Base-by-base conservation (phyloP, 2,888 invertebrate genomes). In the Ochlodes sylvanus region DNA sequence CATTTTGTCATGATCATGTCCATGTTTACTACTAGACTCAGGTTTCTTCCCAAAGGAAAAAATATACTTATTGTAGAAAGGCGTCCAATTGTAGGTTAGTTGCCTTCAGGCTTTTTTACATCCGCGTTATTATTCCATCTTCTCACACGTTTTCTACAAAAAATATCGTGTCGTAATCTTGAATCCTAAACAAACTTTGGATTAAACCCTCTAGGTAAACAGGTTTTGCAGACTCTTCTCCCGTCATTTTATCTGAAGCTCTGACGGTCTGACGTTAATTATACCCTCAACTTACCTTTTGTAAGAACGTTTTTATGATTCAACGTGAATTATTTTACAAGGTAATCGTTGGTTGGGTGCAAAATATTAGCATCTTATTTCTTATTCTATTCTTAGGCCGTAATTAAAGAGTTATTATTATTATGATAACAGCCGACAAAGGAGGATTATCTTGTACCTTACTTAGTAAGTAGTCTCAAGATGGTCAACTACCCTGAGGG, bases 201-300 rank as follows among this genome's bases (percentile, higher is more conserved):
- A 19, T 32, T 32, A 56, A 55, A 44, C 44, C 44, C 19, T 34
- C n/a, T 14, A 44, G 32, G n/a, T 19, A 55, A 64, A 44, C 34
- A 56, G 64, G 56, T 64, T 64, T 64, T 64, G 64, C 60, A 58
- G 58, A 42, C 55, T 57, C 64, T 47, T 57, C 57, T 12, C 19
- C n/a, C 54, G 34, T 64, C 64, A 64, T 64, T 56, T 64, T 57
- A 64, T 50, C 57, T 57, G 56, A 38, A 56, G 47, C 57, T 34
- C 47, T 56, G 42, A 44, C 60, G 21, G 10, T 47, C 32, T 21
- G 64, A 47, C 57, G 64, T 57, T 62, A 47, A 64, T 63, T 63
- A 64, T 12, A 38, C 44, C n/a, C n/a, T 47, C 44, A 47, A 47
- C 34, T 50, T 57, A 64, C 64, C 64, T 57, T 56, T 64, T 57